A percentile compares a stretch with the other conserved stretches of the same genome.
Evolutionary conservation across 2,888 invertebrate genomes (phyloP).

Genomic region (Parnassius smintheus): DNA sequence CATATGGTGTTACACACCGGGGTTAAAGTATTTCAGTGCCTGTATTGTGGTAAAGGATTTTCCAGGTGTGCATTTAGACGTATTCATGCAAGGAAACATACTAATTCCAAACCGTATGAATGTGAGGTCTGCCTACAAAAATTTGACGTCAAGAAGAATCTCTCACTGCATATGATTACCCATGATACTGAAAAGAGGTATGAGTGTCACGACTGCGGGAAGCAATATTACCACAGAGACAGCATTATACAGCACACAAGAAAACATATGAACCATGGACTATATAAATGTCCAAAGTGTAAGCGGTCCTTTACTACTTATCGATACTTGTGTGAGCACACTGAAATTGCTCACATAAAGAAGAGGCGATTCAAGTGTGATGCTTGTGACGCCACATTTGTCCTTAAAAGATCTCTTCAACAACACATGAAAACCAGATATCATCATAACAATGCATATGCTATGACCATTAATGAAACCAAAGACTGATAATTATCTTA

Average conservation of each 20-base stretch:
- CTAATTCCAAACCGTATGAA: conserved; percentile 32
- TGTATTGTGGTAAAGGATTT: conserved; percentile 44
- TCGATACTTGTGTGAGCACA: conserved; percentile 15
- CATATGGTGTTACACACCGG: conserved; percentile 43
- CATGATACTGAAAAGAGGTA: conserved; percentile 31
- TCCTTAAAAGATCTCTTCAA: neutral
- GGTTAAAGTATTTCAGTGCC: conserved; percentile 39
- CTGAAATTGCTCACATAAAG: conserved; percentile 15
- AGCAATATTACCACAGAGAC: conserved; percentile 4
- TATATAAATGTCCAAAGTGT: conserved; percentile 34
- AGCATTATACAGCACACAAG: conserved; percentile 31
- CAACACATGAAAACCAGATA: neutral
- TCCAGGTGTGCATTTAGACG: neutral
- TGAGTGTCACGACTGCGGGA: conserved; percentile 37
- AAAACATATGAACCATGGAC: conserved; percentile 31
- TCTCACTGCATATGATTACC: conserved; percentile 28
- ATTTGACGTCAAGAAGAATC: conserved; percentile 23
- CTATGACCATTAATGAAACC: neutral
- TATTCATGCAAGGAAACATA: conserved; percentile 38
- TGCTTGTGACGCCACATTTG: conserved; percentile 9
- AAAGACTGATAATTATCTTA: neutral
- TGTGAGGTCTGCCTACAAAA: conserved; percentile 35
- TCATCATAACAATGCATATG: neutral
- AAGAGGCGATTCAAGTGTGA: conserved; percentile 25
- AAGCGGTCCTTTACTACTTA: neutral